Percentiles rank a stretch among this genome's conserved stretches.
These are phyloP conservation scores for Hydrochoerus hydrochaeris DNA, from an alignment of 2,113 vertebrate genomes.

Conservation along the genomic window DNA sequence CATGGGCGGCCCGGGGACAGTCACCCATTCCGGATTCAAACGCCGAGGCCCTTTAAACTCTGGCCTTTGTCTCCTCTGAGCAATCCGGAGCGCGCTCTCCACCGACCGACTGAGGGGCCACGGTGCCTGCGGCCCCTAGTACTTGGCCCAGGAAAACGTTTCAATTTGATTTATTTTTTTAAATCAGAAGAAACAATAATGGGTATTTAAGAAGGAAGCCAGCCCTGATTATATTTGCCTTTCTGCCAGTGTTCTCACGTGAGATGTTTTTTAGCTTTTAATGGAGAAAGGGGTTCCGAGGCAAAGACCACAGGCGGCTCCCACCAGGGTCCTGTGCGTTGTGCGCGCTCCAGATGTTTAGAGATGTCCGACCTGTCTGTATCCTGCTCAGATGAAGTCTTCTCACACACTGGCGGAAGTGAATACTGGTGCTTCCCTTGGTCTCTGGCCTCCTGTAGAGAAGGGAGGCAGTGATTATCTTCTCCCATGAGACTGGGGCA, in stretches of 20 bases:
- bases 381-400: background rate
- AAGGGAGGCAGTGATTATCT: background rate
- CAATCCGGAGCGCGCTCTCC: background rate
- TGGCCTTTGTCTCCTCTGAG: background rate
- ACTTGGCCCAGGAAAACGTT: background rate
- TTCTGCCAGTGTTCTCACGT: background rate
- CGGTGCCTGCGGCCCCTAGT: fast-evolving
- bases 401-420: background rate
- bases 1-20: fast-evolving
- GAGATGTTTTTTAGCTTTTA: background rate
- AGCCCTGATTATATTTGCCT: background rate
- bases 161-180: background rate
- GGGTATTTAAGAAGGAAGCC: background rate
- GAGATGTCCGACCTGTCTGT: fast-evolving
- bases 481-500: background rate
- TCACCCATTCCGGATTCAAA: background rate
- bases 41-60: too few species aligned
- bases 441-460: background rate
- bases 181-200: background rate
- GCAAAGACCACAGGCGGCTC: background rate
- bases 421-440: fast-evolving
- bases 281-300: background rate
- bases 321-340: fast-evolving
- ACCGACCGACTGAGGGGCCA: background rate
- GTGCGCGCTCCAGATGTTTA: background rate